Base-by-base conservation (phyloP, 2,888 invertebrate genomes). In the Tinea trinotella region DNA sequence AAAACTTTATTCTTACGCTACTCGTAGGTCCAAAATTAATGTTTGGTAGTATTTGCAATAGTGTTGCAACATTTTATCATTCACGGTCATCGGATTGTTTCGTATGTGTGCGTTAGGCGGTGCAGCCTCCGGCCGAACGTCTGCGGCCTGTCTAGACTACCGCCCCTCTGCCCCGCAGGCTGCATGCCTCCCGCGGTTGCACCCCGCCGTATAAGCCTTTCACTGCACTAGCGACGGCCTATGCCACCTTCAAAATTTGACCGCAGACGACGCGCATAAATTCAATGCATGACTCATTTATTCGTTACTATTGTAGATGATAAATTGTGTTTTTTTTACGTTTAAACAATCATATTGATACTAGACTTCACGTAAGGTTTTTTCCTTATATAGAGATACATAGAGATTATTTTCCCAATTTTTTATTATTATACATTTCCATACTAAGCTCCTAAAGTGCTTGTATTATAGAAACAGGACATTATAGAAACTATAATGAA, bases 101-200 rank as follows among this genome's bases (percentile, higher is more conserved):
- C 57, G 63, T 9, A 36, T 57, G 72, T 76, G 76, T 76, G 79
- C 61, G 76, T 70, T 70, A 60, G 65, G 20, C 40, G 34, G 7
- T 30, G 69, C 76, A 64, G 76, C 79, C 78, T 84, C 83, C 83
- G 83, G 83, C 83, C 80, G 69, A 71, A 69, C 76, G 84, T 84
- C 84, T 85, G 83, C 81, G 79, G 80, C 77, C 83, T 76, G 84
- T 84, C 84, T 84, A 84, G 84, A 84, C 84, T 65, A 59, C 70
- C 71, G 67, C 67, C 67, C 67, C 63, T 64, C 68, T 62, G 63
- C 64, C 53, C 13, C 40, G 12, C 7, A 24, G 17, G 9, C 35
- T 19, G 13, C 12, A 22, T 24, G 4, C 10, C 22, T 13, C 24
- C 7, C 17, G 19, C 19, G 48, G 48, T 48, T 48, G 48, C 48